phyloP scores from a whole-genome alignment of 2,113 vertebrate genomes.

The Vimba vimba region DNA sequence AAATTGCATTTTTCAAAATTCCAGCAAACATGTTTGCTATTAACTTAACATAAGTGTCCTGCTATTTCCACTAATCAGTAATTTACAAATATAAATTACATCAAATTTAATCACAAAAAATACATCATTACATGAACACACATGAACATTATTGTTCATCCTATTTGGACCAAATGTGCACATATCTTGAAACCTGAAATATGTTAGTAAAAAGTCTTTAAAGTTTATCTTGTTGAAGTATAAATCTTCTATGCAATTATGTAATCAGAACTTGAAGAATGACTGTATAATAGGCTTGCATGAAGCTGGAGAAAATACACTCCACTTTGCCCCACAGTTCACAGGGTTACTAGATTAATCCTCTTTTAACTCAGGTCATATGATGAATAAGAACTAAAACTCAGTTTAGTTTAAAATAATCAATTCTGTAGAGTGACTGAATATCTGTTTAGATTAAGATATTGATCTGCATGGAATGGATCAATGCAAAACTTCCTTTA shows the following conservation, averaged over 20 bases:
- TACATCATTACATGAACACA: too few relatives aligned
- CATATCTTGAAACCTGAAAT: background rate
- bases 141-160: background rate
- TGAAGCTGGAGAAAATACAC: slow-evolving; percentile 34
- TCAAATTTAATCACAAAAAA: background rate
- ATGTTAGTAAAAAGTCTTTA: too few relatives aligned
- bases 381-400: slow-evolving; percentile 48
- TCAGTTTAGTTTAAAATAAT: background rate
- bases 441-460: background rate
- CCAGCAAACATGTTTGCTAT: background rate
- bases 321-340: slow-evolving; percentile 27
- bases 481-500: background rate
- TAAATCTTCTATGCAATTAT: background rate
- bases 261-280: slow-evolving; percentile 39
- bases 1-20: background rate
- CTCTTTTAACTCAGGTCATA: slow-evolving; percentile 55
- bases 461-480: background rate
- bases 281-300: slow-evolving; percentile 22
- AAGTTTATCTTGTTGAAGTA: background rate
- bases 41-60: background rate
- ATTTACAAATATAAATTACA: background rate
- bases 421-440: slow-evolving; percentile 25
- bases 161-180: background rate
- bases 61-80: background rate
- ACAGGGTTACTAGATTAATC: slow-evolving; percentile 58